Evolutionary conservation across 2,888 invertebrate genomes (phyloP), one percentile per base, ranked within the genome.

Genomic region (Antheraea yamamai): DNA sequence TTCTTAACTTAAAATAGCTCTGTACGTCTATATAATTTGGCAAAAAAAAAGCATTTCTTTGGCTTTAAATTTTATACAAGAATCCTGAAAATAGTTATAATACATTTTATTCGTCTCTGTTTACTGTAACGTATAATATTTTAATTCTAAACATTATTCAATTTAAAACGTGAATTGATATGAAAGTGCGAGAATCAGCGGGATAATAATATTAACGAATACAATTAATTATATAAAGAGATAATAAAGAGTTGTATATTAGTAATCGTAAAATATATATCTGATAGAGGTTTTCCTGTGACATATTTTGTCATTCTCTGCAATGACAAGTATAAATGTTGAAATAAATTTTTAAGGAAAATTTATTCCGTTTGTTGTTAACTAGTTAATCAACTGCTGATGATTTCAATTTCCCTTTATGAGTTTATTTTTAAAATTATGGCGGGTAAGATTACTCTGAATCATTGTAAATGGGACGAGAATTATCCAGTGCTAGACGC

Each of bases 241-340:
- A 52, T 76, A 75, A 81, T 82, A 79, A 80, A 81, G 81, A 77
- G 81, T 76, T 78, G 73, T 74, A 58, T 76, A 77, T 77, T 79
- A 80, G 83, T 83, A 82, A 82, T 81, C 80, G 79, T 82, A 81
- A 77, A 78, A 78, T 77, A 74, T 77, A 74, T 66, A 78, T 84
- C 84, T 84, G 84, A 71, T 81, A 76, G 85, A 85, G 84, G 85
- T 85, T 85, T 85, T 85, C 85, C 79, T 71, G 35, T 77, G 73
- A 77, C 70, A 73, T 73, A 70, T 12, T 35, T n/a, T 52, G 30
- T 66, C 64, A 8, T 66, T 66, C 26, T 16, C 16, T 16, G 26
- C 14, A 30, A 66, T 66, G 4, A 30, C 30, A 16, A 30, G 0
- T 61, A 23, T 61, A 10, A 61, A 23, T 20, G 26, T 66, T 66